Evolutionary conservation across 2,113 vertebrate genomes (phyloP), one percentile per base, ranked within the genome.

Genomic region (Pogonocichla stellata): DNA sequence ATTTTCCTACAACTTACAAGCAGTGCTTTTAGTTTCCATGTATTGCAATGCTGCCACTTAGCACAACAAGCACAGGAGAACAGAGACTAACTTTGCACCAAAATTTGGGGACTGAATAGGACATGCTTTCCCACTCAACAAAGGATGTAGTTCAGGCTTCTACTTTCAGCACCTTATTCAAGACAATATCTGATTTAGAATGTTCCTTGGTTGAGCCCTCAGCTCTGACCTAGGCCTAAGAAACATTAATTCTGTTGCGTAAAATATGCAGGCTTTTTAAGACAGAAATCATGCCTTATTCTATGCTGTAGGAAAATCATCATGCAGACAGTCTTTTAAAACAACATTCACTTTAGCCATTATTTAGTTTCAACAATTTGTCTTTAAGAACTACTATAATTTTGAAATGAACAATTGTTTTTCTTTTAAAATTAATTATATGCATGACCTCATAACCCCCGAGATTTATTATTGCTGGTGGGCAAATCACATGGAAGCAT

Each of bases 1-100:
- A 92, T 93, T 97, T 96, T 88, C 81, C 75, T 88, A 74, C 88
- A 88, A 92, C 80, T 96, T 61, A 90, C 75, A 96, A 95, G 90
- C 94, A 92, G 33, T 80, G 90, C 92, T 94, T 95, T 93, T 88
- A 40, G 90, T 80, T 94, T 90, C 88, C 72, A 67, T 4, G 45
- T 73, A 88, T 92, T 95, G 69, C 74, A 86, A 84, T 9, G 13
- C 45, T 94, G 71, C 85, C 80, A 93, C 82, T 94, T 95, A 83
- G 74, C 61, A 80, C 14, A 4, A 58, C 62, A 53, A 78, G 86
- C 54, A 79, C 23, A 78, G 60, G 34, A 86, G 88, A 96, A 95
- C 75, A 90, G 51, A 93, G 89, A 80, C 67, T 74, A 96, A 94
- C 72, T 95, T 88, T 43, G 36, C 75, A 90, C 71, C 92, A 93